Evolutionary conservation across 2,888 invertebrate genomes (phyloP), one percentile per base, ranked within the genome.

Genomic region (Troglohyphantes excavatus): DNA sequence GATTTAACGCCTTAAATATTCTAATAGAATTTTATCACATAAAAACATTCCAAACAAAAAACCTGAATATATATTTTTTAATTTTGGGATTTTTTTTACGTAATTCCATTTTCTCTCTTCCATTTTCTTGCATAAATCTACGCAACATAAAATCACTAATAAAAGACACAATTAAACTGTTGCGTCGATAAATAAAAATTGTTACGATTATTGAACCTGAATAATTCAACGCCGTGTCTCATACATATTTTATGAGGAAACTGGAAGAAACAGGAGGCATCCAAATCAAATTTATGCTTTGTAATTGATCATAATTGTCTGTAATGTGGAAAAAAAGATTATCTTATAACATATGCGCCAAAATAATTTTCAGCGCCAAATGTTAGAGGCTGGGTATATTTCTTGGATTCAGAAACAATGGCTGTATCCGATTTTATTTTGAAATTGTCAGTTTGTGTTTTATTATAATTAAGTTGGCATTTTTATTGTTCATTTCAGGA

Each of bases 211-310:
- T 43, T 43, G 23, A 78, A 63, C 39, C 23, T 78, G 78, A 78
- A 78, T 78, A 65, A 78, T 78, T 78, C 78, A 78, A 65, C 65
- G 33, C 53, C 23, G 72, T 43, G 19, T 43, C 43, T 78, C 78
- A 78, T 78, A 63, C 78, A 78, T 78, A 78, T 63, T 78, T 65
- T 19, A 78, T 78, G 78, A 78, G 78, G 19, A 21, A 46, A 72
- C 43, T 26, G 43, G 33, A 65, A 53, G 29, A 33, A 68, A 75
- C 19, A 19, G 17, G 27, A 68, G 33, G 29, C 33, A 78, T 61
- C 39, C 63, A 78, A 78, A 78, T 78, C 39, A 78, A 78, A 78
- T 78, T 72, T 72, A 72, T 72, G 46, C 46, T 72, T 46, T 72
- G 26, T 72, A 46, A 72, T 72, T 46, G 23, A 26, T 43, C 72